These are phyloP conservation scores for Brachionus sp. DNA, from an alignment of 1,140 invertebrate genomes.

Conservation along the genomic window DNA sequence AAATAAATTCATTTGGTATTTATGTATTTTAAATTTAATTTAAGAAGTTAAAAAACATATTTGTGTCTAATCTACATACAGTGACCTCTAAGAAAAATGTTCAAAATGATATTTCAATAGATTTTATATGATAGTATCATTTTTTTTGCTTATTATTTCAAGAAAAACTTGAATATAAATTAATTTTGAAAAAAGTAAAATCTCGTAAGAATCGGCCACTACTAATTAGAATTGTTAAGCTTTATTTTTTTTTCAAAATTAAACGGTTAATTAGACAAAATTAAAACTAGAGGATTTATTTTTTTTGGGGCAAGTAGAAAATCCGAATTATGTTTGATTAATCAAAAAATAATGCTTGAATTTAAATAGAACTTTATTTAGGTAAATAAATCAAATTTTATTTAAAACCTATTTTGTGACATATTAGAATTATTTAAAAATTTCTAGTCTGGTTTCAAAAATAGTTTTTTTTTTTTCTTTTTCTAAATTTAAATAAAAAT, in stretches of 20 bases:
- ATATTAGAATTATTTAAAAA: neutral
- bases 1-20: neutral
- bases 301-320: neutral
- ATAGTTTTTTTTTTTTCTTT: neutral
- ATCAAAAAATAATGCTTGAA: neutral
- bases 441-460: neutral
- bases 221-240: neutral
- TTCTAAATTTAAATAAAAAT: neutral
- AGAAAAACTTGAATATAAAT: neutral
- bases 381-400: neutral
- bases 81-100: neutral
- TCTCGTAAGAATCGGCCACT: neutral
- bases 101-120: neutral
- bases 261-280: neutral
- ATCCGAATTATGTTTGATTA: no score
- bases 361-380: neutral
- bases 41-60: neutral
- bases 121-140: neutral
- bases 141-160: neutral
- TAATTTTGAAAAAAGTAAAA: neutral
- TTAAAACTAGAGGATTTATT: neutral
- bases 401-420: neutral
- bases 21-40: neutral
- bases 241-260: neutral
- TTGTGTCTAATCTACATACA: neutral